Base-by-base conservation (phyloP, 2,888 invertebrate species). In the Drosophila meridionalis region DNA sequence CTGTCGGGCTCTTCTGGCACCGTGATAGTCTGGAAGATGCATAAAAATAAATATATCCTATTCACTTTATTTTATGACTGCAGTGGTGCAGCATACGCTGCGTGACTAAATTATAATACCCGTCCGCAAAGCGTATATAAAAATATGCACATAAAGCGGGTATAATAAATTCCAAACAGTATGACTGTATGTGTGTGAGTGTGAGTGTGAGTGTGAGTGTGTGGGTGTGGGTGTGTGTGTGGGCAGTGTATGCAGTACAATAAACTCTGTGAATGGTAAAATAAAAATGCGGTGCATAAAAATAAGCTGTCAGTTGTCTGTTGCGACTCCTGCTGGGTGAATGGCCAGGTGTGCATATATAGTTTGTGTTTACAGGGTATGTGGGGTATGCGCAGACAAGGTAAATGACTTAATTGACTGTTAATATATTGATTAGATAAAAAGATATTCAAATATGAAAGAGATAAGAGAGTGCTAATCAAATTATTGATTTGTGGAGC, bases 131-230 rank as follows among this genome's bases (percentile, higher is more conserved):
- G 81, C 63, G 61, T 74, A 84, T 80, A 82, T 82, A 75, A 76
- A 86, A 84, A 87, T 89, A 84, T 89, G 76, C 76, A 82, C 78
- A 89, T 85, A 88, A 81, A 83, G 79, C 75, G 76, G 76, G 66
- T 76, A 85, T 83, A 80, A 84, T 83, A 87, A 75, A 66, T 78
- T 69, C 68, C 62, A 57, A 63, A 26, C 40, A 48, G 67, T 30
- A 47, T 38, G n/a, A 7, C 7, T 47, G 62, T 50, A 2, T 40
- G 34, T 42, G 40, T 1, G n/a, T 9, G 14, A 11, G 55, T 34
- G 14, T 32, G 52, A 42, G 50, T 36, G 53, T 8, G 55, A 2
- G 0, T 2, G 14, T 30, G 47, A 26, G 14, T 47, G 62, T 45
- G 7, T 28, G 30, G 34, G 42, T 4, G 26, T 7, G n/a, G 11